phyloP scores from a whole-genome alignment of 2,888 invertebrate species.

The Drymonia ruficornis region DNA sequence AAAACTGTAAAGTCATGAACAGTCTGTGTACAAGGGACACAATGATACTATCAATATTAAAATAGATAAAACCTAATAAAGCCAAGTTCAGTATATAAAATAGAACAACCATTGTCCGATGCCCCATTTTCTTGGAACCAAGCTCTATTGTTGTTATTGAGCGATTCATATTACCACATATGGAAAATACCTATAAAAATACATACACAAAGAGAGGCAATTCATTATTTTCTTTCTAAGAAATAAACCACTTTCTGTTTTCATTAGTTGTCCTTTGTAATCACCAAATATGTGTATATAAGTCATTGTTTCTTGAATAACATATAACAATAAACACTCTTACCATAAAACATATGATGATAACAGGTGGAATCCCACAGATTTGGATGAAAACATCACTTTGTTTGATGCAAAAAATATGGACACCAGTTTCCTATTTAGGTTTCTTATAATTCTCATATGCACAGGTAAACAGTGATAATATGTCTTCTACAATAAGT shows the following conservation, averaged over 20 bases:
- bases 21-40: too few relatives aligned
- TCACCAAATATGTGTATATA: conserved; percentile 9
- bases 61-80: neutral
- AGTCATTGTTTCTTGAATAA: conserved; percentile 23
- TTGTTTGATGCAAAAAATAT: conserved; percentile 21
- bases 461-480: conserved; percentile 55
- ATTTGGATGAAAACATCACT: conserved; percentile 35
- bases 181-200: neutral
- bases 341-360: conserved; percentile 12
- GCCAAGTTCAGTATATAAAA: neutral
- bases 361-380: conserved; percentile 13
- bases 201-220: neutral
- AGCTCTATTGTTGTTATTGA: neutral
- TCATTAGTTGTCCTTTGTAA: neutral
- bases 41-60: neutral
- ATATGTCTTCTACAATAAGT: conserved; percentile 53
- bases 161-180: neutral
- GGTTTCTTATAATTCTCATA: conserved; percentile 27
- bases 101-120: neutral
- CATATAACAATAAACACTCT: conserved; percentile 34
- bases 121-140: neutral
- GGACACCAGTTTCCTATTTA: conserved; percentile 14
- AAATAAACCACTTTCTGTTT: too few relatives aligned
- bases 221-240: neutral
- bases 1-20: too few relatives aligned